Base-by-base conservation (phyloP, 2,888 invertebrate genomes). In the Spodoptera exigua region DNA sequence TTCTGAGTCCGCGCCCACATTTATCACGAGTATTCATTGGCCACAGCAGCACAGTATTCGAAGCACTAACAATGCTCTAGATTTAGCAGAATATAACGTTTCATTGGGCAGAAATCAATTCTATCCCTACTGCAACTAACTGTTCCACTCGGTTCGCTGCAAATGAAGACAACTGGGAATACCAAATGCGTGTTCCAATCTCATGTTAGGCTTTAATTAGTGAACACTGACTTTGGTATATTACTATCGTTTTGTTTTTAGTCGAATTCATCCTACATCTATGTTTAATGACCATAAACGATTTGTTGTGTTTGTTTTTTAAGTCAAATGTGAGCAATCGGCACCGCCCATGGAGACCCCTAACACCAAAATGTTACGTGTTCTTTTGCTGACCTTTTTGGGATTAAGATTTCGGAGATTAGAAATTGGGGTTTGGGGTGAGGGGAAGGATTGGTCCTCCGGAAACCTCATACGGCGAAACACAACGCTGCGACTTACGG, bases 61-160 rank as follows among this genome's bases (percentile, higher is more conserved):
- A n/a, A 13, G 12, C 52, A 34, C 16, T 12, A 32, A 57, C 37
- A 53, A 45, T 46, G n/a, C 37, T 34, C 43, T 47, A 17, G 17
- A 52, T 41, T 46, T 43, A 53, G 46, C 39, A 27, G 49, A 64
- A 64, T 47, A 51, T 46, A 39, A 64, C 46, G 53, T 64, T 64
- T 54, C 46, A 54, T 51, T 46, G 41, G 41, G 0, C 36, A 51
- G 49, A 18, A 70, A 59, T 58, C 51, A 52, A 56, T 70, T 70
- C 13, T 18, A 43, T 36, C 17, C 16, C 32, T 35, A 39, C 51
- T 44, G 45, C 57, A 53, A 39, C 32, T 37, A 17, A 27, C 36
- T 35, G 34, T 41, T 49, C 11, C n/a, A 32, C 13, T 55, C 9
- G 21, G n/a, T 16, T 27, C 32, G 12, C 18, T 18, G 21, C 9